These are phyloP conservation scores for Aphaenogaster rudis DNA, from an alignment of 1,140 invertebrate species.

Conservation along the genomic window DNA sequence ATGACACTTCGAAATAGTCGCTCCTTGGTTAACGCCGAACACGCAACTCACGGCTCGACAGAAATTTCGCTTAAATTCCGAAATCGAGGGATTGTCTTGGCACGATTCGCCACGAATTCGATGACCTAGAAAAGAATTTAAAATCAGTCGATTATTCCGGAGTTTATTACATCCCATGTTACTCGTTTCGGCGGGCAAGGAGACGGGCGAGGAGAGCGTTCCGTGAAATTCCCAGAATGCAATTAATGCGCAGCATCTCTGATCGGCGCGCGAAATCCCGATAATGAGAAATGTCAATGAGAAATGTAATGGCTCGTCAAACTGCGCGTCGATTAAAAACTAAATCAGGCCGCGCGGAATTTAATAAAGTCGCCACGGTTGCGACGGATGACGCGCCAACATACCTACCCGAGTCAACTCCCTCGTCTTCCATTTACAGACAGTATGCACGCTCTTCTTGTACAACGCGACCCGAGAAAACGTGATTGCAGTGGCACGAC, in stretches of 20 bases:
- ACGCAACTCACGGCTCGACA: background rate
- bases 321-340: constrained; percentile 66
- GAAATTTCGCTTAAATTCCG: constrained; percentile 12
- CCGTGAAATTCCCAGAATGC: constrained; percentile 58
- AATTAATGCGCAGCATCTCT: constrained; percentile 59
- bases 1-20: constrained; percentile 1
- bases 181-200: constrained; percentile 3
- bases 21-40: background rate
- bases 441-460: constrained; percentile 93
- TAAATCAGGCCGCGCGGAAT: constrained; percentile 63
- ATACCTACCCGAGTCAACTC: background rate
- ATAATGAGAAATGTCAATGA: constrained; percentile 67
- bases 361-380: constrained; percentile 61
- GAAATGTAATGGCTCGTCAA: constrained; percentile 56
- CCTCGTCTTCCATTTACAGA: constrained; percentile 87
- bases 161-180: constrained; percentile 47
- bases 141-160: constrained; percentile 52
- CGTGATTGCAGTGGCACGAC: constrained; percentile 93
- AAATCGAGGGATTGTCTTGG: constrained; percentile 9
- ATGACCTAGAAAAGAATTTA: constrained; percentile 15
- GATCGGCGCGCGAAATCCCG: constrained; percentile 47
- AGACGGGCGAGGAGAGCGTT: background rate
- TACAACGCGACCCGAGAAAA: constrained; percentile 95
- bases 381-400: constrained; percentile 50
- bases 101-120: background rate